Conservation (phyloP, 2,888 invertebrate genomes). For the Dolichomitus sp. region DNA sequence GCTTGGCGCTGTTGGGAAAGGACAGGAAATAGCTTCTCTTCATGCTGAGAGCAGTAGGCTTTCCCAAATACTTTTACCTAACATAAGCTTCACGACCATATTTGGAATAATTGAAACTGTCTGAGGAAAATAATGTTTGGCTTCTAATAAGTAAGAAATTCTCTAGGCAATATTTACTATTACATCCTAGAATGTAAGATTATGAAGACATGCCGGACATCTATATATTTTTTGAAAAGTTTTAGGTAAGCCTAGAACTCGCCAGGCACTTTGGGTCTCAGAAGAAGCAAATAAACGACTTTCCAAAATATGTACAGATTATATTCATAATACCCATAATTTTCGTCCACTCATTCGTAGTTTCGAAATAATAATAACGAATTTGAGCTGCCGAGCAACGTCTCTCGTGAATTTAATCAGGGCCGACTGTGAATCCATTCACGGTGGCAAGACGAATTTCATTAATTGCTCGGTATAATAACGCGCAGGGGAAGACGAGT, state of each 20-base stretch:
- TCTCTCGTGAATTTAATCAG: conserved; percentile 62
- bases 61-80: conserved; percentile 16
- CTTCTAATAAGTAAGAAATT: background rate
- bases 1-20: conserved; percentile 3
- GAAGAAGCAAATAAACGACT: too few relatives aligned
- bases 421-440: conserved; percentile 61
- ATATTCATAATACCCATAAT: conserved; percentile 9
- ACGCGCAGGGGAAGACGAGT: conserved; percentile 49
- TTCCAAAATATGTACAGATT: background rate
- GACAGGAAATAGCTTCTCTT: conserved; percentile 17
- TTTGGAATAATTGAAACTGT: conserved; percentile 58
- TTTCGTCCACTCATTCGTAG: background rate
- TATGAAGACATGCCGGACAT: too few relatives aligned
- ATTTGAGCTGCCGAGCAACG: conserved; percentile 43
- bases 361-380: conserved; percentile 58
- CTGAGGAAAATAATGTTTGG: conserved; percentile 36
- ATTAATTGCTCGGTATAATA: conserved; percentile 69
- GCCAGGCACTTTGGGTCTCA: too few relatives aligned
- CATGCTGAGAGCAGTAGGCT: conserved; percentile 32
- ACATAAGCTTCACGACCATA: conserved; percentile 37
- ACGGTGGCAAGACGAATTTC: conserved; percentile 63
- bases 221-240: too few relatives aligned
- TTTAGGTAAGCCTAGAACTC: too few relatives aligned
- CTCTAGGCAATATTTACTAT: background rate
- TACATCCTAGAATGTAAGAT: background rate